phyloP scores from a whole-genome alignment of 2,113 vertebrate species.

The Paracanthobrama guichenoti region DNA sequence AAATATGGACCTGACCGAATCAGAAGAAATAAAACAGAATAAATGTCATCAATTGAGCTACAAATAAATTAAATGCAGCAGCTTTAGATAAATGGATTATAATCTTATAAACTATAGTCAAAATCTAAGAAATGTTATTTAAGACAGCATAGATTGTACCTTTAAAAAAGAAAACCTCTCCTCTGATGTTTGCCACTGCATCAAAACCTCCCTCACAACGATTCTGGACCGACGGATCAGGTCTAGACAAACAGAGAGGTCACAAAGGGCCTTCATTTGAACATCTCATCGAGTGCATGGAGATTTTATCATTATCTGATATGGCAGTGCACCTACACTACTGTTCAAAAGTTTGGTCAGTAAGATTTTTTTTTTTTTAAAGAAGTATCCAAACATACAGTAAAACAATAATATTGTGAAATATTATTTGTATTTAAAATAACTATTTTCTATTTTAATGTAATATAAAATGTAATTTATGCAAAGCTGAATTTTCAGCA shows the following conservation, averaged over 20 bases:
- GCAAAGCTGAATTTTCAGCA: neutral
- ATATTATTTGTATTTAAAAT: neutral
- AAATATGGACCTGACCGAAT: constrained; percentile 73
- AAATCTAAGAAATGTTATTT: neutral
- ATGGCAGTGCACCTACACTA: neutral
- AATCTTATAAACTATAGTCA: neutral
- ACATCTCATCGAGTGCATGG: too few relatives aligned
- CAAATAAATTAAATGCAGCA: too few relatives aligned
- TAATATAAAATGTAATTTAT: too few relatives aligned
- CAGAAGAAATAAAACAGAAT: too few relatives aligned
- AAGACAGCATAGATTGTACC: constrained; percentile 64
- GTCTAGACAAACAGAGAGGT: constrained; percentile 58
- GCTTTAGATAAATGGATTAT: neutral
- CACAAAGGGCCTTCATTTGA: neutral
- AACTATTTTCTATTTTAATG: neutral
- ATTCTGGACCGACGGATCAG: constrained; percentile 65
- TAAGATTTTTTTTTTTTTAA: too few relatives aligned
- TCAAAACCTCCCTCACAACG: constrained; percentile 84
- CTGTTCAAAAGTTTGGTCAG: too few relatives aligned
- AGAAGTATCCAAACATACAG: neutral
- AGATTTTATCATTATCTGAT: neutral
- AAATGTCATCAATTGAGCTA: neutral
- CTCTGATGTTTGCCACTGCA: constrained; percentile 84
- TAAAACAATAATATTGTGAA: neutral
- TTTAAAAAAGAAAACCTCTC: constrained; percentile 90